Evolutionary conservation across 2,888 invertebrate genomes (phyloP).

Genomic region (Pilophorus perplexus): DNA sequence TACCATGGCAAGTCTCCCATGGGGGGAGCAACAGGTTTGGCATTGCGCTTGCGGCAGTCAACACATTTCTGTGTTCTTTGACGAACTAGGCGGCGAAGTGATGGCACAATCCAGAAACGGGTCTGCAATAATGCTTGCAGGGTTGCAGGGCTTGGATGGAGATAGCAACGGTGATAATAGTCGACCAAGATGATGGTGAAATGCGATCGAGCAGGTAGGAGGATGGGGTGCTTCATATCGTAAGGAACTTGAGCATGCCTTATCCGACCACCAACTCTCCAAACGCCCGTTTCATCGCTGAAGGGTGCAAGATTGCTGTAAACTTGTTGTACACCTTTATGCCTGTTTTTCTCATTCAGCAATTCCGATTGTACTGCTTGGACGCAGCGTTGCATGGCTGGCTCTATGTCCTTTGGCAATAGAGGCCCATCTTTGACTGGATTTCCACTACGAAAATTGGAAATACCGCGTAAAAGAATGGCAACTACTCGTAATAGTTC

Average conservation of each 20-base stretch:
- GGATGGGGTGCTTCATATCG: constrained; percentile 17
- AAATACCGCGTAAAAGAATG: background rate
- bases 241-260: constrained; percentile 15
- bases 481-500: constrained; percentile 1
- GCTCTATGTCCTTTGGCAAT: background rate
- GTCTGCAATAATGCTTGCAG: constrained; percentile 6
- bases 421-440: constrained; percentile 3
- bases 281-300: constrained; percentile 1
- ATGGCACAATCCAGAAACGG: constrained; percentile 23
- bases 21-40: constrained; percentile 35
- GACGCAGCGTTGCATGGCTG: constrained; percentile 8
- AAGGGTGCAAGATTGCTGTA: constrained; percentile 9
- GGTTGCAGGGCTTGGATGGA: constrained; percentile 45
- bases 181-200: background rate
- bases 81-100: constrained; percentile 15
- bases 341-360: background rate
- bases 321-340: background rate
- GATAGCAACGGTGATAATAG: constrained; percentile 16
- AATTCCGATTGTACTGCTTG: constrained; percentile 2
- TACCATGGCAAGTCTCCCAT: background rate
- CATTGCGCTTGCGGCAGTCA: constrained; percentile 29
- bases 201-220: constrained; percentile 13
- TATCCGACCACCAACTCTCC: constrained; percentile 31
- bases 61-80: constrained; percentile 37
- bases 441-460: background rate